Evolutionary conservation across 2,888 invertebrate genomes (phyloP).

Genomic region (Melikaiella ostensackeni): DNA sequence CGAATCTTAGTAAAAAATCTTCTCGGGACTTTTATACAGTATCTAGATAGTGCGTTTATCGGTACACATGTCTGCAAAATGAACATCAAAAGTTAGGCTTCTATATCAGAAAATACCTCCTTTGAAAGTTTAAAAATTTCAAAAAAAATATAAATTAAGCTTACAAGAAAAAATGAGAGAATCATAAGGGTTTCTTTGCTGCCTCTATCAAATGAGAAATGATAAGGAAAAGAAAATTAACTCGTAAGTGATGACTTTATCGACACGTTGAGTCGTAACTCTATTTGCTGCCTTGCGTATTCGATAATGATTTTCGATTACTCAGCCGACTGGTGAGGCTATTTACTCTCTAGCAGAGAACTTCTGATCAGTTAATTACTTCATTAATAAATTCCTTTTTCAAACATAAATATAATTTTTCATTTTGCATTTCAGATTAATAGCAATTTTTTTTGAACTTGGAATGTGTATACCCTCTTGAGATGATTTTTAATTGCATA

Average conservation of each 20-base stretch:
- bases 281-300: conserved; percentile 18
- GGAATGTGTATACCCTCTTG: too few species aligned
- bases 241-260: conserved; percentile 31
- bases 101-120: conserved; percentile 30
- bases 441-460: not conserved
- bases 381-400: not conserved
- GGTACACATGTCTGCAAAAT: conserved; percentile 21
- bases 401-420: not conserved
- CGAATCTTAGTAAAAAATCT: conserved; percentile 21
- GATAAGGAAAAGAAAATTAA: conserved; percentile 25
- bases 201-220: not conserved
- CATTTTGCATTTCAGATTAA: not conserved
- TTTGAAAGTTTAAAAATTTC: conserved; percentile 2
- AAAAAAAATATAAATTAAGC: not conserved
- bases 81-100: conserved; percentile 9
- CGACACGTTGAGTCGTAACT: conserved; percentile 12
- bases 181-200: not conserved
- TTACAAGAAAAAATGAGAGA: not conserved
- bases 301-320: conserved; percentile 30
- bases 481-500: too few species aligned
- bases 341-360: not conserved
- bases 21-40: conserved; percentile 9
- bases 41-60: conserved; percentile 25
- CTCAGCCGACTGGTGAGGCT: conserved; percentile 5
- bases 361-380: conserved; percentile 1